Percentiles rank a stretch among this genome's conserved stretches.
phyloP scores from a whole-genome alignment of 1,140 invertebrate species.

The Cotesia typhae region DNA sequence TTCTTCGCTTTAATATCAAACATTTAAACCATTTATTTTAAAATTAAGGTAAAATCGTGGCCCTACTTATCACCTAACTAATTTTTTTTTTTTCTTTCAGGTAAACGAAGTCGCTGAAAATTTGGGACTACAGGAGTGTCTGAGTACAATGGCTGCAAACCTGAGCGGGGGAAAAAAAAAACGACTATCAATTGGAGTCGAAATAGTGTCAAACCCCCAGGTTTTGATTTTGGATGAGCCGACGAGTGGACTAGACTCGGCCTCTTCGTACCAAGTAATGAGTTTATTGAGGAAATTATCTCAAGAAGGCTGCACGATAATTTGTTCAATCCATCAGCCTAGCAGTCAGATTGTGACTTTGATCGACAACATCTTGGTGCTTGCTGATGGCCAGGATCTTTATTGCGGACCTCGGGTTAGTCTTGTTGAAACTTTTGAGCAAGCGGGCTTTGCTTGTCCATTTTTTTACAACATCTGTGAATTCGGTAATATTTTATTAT shows the following conservation, averaged over 20 bases:
- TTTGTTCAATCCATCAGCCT: constrained; percentile 90
- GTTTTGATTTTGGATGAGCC: constrained; percentile 76
- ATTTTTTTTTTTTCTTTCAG: constrained; percentile 52
- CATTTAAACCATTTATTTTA: neutral
- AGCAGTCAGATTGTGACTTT: constrained; percentile 81
- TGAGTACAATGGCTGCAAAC: constrained; percentile 71
- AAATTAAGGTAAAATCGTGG: too few species aligned
- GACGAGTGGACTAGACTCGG: constrained; percentile 80
- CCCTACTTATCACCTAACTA: too few species aligned
- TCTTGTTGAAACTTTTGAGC: constrained; percentile 64
- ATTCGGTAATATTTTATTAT: constrained; percentile 65
- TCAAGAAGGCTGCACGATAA: constrained; percentile 77
- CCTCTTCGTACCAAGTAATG: constrained; percentile 74
- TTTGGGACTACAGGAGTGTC: constrained; percentile 69
- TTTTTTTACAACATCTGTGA: constrained; percentile 76
- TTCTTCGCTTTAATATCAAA: neutral
- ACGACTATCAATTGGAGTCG: constrained; percentile 82
- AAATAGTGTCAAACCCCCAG: constrained; percentile 84
- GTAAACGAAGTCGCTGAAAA: constrained; percentile 69
- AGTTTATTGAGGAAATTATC: constrained; percentile 75
- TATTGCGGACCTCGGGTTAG: constrained; percentile 69
- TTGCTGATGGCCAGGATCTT: constrained; percentile 69
- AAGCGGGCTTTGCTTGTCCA: constrained; percentile 70
- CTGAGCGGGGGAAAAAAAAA: constrained; percentile 88
- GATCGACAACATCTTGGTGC: constrained; percentile 73